Evolutionary conservation across 1,140 invertebrate genomes (phyloP).

Genomic region (Platorchestia sp.): DNA sequence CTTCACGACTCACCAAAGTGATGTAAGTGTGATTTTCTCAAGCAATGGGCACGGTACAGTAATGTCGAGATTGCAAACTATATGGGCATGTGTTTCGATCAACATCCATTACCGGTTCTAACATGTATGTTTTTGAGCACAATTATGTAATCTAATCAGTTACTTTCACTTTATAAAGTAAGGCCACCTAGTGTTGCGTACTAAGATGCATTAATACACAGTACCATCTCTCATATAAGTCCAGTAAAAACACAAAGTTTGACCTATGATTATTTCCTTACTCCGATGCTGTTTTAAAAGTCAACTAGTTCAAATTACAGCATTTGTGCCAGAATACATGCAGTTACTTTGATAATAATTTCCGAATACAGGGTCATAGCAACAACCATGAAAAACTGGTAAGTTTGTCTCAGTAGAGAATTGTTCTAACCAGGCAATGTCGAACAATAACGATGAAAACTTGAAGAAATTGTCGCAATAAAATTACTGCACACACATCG

Average conservation of each 20-base stretch:
- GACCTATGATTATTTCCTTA: background rate
- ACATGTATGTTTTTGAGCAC: background rate
- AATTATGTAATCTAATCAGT: background rate
- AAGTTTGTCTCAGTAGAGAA: background rate
- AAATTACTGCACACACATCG: background rate
- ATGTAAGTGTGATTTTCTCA: background rate
- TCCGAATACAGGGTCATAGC: background rate
- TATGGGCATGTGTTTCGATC: background rate
- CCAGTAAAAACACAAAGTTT: background rate
- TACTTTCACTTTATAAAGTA: background rate
- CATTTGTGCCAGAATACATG: background rate
- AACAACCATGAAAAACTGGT: background rate
- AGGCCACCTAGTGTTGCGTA: background rate
- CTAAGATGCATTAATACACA: background rate
- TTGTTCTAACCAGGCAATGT: background rate
- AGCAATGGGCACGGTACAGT: background rate
- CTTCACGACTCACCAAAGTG: background rate
- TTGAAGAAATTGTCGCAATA: background rate
- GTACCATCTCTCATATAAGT: background rate
- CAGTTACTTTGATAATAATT: background rate
- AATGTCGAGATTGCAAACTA: background rate
- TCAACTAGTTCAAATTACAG: background rate
- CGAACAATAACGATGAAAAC: background rate
- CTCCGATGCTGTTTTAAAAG: background rate
- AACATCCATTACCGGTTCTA: background rate